Base-by-base conservation (phyloP, 2,113 vertebrate species). In the Cygnus atratus region DNA sequence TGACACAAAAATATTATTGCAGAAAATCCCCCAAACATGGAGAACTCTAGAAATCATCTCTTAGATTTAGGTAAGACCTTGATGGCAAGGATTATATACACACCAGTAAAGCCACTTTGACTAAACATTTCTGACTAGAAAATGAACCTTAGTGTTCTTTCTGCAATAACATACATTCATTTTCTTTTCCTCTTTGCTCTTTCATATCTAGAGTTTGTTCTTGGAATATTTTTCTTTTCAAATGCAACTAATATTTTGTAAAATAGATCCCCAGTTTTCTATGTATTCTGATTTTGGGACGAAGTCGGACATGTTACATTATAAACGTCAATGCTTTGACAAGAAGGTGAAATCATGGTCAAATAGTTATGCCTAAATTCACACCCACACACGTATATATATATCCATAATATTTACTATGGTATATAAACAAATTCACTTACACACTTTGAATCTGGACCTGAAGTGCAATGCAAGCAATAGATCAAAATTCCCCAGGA, bases 321-420 rank as follows among this genome's bases (percentile, higher is more conserved):
- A 87, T n/a, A 75, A 83, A 74, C 33, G 25, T 4, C 21, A 78
- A n/a, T 92, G 65, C 43, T 88, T 73, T 90, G 48, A 80, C 35
- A 94, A 52, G 68, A 77, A 86, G 46, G 67, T 22, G 6, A 71
- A 88, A 86, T 48, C n/a, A 48, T 29, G 46, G 48, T 83, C 75
- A 86, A 75, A 89, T 50, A 85, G 35, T 85, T 92, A 70, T 59
- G 11, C 94, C 58, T 93, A 93, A 82, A 91, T 82, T 85, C 43
- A 77, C n/a, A 57, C 6, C 59, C 44, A n/a, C 13, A 59, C 28
- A 13, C 2, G 58, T 46, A 87, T 41, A 37, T 61, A 46, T 80
- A 39, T 57, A 82, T 84, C 67, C 62, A 72, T 50, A 92, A 73
- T 72, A 74, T 67, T 63, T 90, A 57, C 33, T 82, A 62, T 44